Base-by-base conservation (phyloP, 35 echinoderm and acorn worm species). In the Apostichopus japonicus region DNA sequence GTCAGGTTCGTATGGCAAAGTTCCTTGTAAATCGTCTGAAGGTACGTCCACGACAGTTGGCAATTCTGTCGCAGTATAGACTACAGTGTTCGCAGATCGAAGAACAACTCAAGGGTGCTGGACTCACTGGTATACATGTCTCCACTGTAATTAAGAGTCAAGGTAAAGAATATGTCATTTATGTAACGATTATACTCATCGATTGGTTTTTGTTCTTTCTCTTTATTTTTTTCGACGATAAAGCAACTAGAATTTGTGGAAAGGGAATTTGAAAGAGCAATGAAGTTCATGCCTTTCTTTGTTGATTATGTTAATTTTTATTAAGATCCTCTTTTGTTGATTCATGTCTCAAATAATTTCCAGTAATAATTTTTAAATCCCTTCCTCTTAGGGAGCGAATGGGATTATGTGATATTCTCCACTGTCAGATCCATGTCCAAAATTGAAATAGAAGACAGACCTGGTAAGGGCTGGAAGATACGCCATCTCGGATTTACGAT, bases 401-500 rank as follows among this genome's bases (percentile, higher is more conserved):
- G 97, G 93, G 97, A 98, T 77, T 98, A 98, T 55, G 97, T 98
- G 0, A 89, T 98, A 56, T 72, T 96, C 65, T 98, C 97, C 0
- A 96, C 95, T 8, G 97, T 98, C 16, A 93, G 97, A 14, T 98
- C 97, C 44, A 80, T 93, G 81, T 93, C 95, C 9, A 88, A 86
- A 23, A 92, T 98, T 27, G 95, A 98, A 79, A 96, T 98, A 67
- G 97, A 98, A 54, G 92, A 98, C 6, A 96, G 92, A n/a, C n/a
- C n/a, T n/a, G n/a, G n/a, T n/a, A n/a, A n/a, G n/a, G n/a, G n/a
- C n/a, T n/a, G n/a, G n/a, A 92, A 94, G 90, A 71, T 80, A 54
- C 91, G 79, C n/a, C 91, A 96, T 76, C 93, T 98, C 17, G 97
- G 97, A 16, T 98, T 98, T 93, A 98, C 95, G 65, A 96, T 93